Conservation (phyloP, 2,797 vertebrate genomes). For the Siniperca scherzeri region DNA sequence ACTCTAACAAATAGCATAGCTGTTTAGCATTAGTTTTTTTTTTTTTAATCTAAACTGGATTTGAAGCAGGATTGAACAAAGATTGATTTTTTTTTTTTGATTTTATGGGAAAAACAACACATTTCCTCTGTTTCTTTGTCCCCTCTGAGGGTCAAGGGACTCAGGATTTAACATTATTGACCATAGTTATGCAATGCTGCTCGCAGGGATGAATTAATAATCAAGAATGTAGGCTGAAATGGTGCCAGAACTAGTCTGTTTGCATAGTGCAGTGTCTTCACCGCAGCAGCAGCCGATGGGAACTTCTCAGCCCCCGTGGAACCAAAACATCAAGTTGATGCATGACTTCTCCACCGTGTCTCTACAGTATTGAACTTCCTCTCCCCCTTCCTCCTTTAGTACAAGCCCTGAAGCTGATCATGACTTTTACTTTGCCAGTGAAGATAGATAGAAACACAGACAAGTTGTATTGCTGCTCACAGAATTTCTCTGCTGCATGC, state of each 20-base stretch:
- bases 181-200: constrained; percentile 7
- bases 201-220: constrained; percentile 32
- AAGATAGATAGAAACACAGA: constrained; percentile 6
- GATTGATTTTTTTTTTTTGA: neutral
- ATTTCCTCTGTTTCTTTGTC: neutral
- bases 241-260: constrained; percentile 18
- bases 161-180: constrained; percentile 8
- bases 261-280: constrained; percentile 19
- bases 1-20: neutral
- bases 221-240: constrained; percentile 17
- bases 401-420: constrained; percentile 47
- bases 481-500: constrained; percentile 5
- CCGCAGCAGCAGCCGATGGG: constrained; percentile 18
- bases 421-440: constrained; percentile 50
- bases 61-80: neutral
- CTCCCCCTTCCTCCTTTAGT: constrained; percentile 1
- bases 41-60: neutral
- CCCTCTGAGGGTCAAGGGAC: neutral
- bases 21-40: neutral
- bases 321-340: constrained; percentile 67
- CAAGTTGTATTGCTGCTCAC: neutral
- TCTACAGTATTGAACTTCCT: constrained; percentile 54
- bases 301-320: constrained; percentile 56
- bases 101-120: neutral
- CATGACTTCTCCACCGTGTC: constrained; percentile 52